Evolutionary conservation across 2,113 vertebrate genomes (phyloP).

Genomic region (Heterochromis multidens): DNA sequence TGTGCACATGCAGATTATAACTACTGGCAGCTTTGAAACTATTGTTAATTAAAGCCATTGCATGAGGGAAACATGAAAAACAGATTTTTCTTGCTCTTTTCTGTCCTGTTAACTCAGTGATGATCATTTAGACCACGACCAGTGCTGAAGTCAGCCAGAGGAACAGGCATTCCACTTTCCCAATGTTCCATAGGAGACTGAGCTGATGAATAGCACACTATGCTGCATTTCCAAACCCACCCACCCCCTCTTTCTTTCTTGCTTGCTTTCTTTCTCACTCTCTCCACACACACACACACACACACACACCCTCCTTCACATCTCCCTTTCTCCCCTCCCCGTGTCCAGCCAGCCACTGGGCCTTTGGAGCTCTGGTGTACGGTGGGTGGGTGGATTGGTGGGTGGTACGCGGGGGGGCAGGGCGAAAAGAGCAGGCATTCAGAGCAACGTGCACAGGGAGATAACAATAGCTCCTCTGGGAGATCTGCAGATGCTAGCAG

Average conservation of each 20-base stretch:
- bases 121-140: conserved; percentile 73
- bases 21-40: neutral
- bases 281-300: conserved; percentile 36
- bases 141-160: conserved; percentile 72
- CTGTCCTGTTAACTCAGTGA: conserved; percentile 3
- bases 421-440: conserved; percentile 62
- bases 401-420: conserved; percentile 60
- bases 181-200: conserved; percentile 77
- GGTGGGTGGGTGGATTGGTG: conserved; percentile 52
- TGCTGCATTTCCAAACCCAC: conserved; percentile 57
- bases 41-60: neutral
- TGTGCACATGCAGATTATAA: neutral
- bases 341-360: conserved; percentile 59
- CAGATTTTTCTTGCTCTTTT: neutral
- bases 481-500: conserved; percentile 73
- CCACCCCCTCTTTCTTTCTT: conserved; percentile 32
- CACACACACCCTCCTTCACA: conserved; percentile 1
- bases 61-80: neutral
- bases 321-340: conserved; percentile 3
- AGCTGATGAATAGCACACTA: conserved; percentile 70
- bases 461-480: conserved; percentile 79
- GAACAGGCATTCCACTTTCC: conserved; percentile 76
- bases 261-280: conserved; percentile 38
- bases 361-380: conserved; percentile 62
- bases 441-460: conserved; percentile 65